These are phyloP conservation scores for Ganaspis brasiliensis DNA, from an alignment of 2,888 invertebrate genomes.

Conservation along the genomic window DNA sequence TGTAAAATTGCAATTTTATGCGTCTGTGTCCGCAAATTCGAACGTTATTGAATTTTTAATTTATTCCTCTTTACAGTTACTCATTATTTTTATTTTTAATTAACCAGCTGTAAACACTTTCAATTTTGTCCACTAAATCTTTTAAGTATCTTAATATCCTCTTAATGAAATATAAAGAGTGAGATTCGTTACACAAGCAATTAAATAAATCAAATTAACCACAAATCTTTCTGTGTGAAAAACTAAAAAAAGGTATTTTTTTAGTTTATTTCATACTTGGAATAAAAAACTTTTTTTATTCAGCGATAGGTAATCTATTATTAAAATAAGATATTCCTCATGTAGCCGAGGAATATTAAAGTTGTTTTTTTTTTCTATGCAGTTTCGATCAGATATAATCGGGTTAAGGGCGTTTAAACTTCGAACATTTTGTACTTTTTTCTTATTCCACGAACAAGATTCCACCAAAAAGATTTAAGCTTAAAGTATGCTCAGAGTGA, in stretches of 20 bases:
- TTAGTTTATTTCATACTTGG: too few species aligned
- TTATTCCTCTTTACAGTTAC: constrained; percentile 6
- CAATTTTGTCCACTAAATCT: neutral
- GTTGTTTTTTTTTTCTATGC: neutral
- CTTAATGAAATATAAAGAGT: neutral
- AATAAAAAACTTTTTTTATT: too few species aligned
- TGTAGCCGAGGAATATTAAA: constrained; percentile 7
- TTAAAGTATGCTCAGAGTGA: constrained; percentile 19
- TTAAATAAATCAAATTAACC: too few species aligned
- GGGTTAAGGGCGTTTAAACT: constrained; percentile 28
- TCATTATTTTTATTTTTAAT: neutral
- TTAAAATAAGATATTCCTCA: neutral
- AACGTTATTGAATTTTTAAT: constrained; percentile 25
- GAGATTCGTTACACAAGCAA: too few species aligned
- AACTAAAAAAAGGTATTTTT: too few species aligned
- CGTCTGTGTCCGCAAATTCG: constrained; percentile 7
- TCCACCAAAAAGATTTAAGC: constrained; percentile 10
- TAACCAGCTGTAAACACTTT: neutral
- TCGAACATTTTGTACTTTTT: neutral
- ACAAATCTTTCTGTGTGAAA: too few species aligned
- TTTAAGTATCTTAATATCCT: neutral
- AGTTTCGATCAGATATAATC: constrained; percentile 6
- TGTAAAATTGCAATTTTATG: constrained; percentile 40
- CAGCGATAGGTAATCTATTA: neutral
- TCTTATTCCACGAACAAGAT: constrained; percentile 30